Percentiles rank a stretch among this genome's conserved stretches.
Conservation (phyloP, 2,797 vertebrate genomes). For the Apodemus agrarius region DNA sequence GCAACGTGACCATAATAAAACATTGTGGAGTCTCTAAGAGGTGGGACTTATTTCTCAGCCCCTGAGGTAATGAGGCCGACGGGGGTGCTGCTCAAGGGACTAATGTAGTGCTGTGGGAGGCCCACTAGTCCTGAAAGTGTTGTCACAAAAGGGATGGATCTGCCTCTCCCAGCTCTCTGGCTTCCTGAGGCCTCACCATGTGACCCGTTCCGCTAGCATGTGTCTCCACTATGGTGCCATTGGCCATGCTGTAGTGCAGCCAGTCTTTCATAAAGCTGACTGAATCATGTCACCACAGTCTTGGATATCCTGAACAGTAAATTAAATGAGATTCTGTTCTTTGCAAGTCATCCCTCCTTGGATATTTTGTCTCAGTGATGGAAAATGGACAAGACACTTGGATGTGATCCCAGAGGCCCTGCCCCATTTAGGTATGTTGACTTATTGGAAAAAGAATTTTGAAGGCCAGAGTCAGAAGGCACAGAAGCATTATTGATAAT, state of each 20-base stretch:
- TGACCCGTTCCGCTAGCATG: not conserved
- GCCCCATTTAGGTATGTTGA: not conserved
- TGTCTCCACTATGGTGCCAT: not conserved
- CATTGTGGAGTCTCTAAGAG: not conserved
- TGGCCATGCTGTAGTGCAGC: not conserved
- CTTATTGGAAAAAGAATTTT: not conserved
- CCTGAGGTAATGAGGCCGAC: not conserved
- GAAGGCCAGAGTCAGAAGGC: not conserved
- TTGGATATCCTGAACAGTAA: not conserved
- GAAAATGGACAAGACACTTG: not conserved
- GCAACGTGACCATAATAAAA: not conserved
- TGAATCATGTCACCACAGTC: not conserved
- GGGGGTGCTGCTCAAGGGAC: not conserved
- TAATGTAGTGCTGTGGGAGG: not conserved
- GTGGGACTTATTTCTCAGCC: not conserved
- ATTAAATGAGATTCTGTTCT: not conserved
- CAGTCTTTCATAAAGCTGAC: not conserved
- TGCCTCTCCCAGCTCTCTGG: not conserved
- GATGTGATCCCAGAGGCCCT: not conserved
- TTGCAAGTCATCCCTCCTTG: not conserved
- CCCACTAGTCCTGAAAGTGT: not conserved
- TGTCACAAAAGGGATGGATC: not conserved
- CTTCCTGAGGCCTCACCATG: not conserved
- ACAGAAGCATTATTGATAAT: not conserved
- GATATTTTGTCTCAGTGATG: not conserved